Percentiles rank a stretch among this genome's conserved stretches.
These are phyloP conservation scores for Rhopalosiphum padi DNA, from an alignment of 1,140 invertebrate species.

Conservation along the genomic window DNA sequence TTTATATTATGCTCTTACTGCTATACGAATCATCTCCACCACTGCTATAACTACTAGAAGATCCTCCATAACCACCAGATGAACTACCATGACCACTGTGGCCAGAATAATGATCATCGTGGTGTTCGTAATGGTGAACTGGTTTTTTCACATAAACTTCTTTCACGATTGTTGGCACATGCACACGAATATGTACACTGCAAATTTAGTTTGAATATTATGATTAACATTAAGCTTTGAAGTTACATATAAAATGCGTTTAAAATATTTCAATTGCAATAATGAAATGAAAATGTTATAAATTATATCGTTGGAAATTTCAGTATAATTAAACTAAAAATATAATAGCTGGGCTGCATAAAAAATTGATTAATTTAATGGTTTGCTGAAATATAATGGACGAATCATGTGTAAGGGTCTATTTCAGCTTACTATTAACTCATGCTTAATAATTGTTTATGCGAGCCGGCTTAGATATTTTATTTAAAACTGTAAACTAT, in stretches of 20 bases:
- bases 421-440: background rate
- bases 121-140: constrained; percentile 60
- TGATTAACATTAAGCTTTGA: background rate
- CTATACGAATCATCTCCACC: constrained; percentile 59
- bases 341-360: background rate
- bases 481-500: background rate
- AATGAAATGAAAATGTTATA: background rate
- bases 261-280: background rate
- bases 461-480: background rate
- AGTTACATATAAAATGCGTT: background rate
- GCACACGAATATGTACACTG: constrained; percentile 65
- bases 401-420: background rate
- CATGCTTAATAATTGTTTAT: background rate
- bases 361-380: background rate
- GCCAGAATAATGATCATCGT: constrained; percentile 60
- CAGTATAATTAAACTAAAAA: background rate
- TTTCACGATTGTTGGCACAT: constrained; percentile 62
- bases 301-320: background rate
- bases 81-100: constrained; percentile 60
- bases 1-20: constrained; percentile 25
- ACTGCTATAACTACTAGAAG: constrained; percentile 58
- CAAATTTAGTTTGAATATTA: constrained; percentile 52
- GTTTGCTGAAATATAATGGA: background rate
- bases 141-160: constrained; percentile 62
- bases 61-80: constrained; percentile 53